Percentiles rank a stretch among this genome's conserved stretches.
These are phyloP conservation scores for Pseudopleuronectes americanus DNA, from an alignment of 2,797 vertebrate genomes.

Conservation along the genomic window DNA sequence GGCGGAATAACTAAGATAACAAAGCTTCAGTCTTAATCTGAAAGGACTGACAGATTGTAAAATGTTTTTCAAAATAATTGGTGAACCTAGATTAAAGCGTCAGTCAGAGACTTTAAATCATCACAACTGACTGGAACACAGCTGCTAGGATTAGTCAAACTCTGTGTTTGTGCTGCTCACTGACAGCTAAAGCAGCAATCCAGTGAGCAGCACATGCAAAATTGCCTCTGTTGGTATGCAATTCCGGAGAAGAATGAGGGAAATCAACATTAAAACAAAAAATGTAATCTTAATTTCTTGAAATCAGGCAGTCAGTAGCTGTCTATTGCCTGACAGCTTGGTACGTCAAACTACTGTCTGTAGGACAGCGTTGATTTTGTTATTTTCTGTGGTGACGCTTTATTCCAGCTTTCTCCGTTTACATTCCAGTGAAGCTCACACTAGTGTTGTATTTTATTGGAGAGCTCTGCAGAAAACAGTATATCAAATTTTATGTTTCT, in stretches of 20 bases:
- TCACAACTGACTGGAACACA: slow-evolving; percentile 52
- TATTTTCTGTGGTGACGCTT: slow-evolving; percentile 40
- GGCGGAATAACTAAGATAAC: slow-evolving; percentile 17
- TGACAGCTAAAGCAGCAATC: slow-evolving; percentile 42
- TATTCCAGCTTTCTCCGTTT: slow-evolving; percentile 35
- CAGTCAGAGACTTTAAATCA: slow-evolving; percentile 45
- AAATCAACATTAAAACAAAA: slow-evolving; percentile 54
- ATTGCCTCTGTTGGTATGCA: slow-evolving; percentile 20
- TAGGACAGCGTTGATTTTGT: slow-evolving; percentile 14
- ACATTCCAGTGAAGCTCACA: slow-evolving; percentile 40
- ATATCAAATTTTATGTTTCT: slow-evolving; percentile 54
- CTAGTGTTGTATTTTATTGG: slow-evolving; percentile 61
- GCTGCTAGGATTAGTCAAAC: slow-evolving; percentile 42
- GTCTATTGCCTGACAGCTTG: slow-evolving; percentile 7
- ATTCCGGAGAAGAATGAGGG: slow-evolving; percentile 23
- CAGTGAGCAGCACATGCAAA: not conserved
- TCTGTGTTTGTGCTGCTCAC: slow-evolving; percentile 37
- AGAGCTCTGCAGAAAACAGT: slow-evolving; percentile 42
- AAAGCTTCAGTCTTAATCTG: slow-evolving; percentile 64
- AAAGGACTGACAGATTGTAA: slow-evolving; percentile 63
- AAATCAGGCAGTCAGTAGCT: slow-evolving; percentile 29
- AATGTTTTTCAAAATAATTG: slow-evolving; percentile 54
- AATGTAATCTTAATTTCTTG: slow-evolving; percentile 49
- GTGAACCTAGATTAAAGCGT: slow-evolving; percentile 49
- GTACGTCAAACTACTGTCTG: slow-evolving; percentile 46